Evolutionary conservation across 2,888 invertebrate genomes (phyloP), one percentile per base, ranked within the genome.

Genomic region (Hemicrepidius hirtus): DNA sequence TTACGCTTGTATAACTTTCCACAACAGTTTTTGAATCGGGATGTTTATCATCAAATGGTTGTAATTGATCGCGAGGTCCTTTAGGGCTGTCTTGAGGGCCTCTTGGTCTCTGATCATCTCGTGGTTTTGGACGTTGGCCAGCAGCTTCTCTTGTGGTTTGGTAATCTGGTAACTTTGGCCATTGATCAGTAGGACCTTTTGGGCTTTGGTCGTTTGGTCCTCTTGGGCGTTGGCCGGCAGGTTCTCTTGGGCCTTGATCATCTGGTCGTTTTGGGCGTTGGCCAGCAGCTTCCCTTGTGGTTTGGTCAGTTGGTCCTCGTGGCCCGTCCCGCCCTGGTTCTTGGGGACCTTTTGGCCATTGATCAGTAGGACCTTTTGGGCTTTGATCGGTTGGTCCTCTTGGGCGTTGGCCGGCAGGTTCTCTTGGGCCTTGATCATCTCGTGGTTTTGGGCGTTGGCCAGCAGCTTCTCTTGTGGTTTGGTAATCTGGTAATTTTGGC

Each of bases 1-100:
- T 79, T 4, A 80, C 78, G 12, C 77, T 74, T 74, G 82, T 78
- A 50, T 72, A 81, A 66, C 71, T 81, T 70, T 84, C 82, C 0
- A 79, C 67, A 12, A 77, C 66, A 5, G 82, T 80, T 74, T 71
- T 81, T 12, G 80, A 79, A 71, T 80, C 80, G 24, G 12, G 50
- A 0, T 62, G 37, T 37, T 53, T 55, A 7, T 55, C 32, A 44
- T 68, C 41, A 16, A 44, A 24, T 10, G 59, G 57, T 59, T 55
- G 21, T 9, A 44, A 24, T 41, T 13, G 16, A 21, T 49, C 57
- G 59, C 74, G 63, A 28, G 63, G 28, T 32, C 44, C 62, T 60
- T 70, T 53, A 9, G 53, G 53, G 12, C 40, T 12, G n/a, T n/a
- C n/a, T n/a, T n/a, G n/a, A n/a, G n/a, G n/a, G n/a, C n/a, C n/a